Evolutionary conservation across 2,113 vertebrate genomes (phyloP).

Genomic region (rat (Rattus norvegicus)): DNA sequence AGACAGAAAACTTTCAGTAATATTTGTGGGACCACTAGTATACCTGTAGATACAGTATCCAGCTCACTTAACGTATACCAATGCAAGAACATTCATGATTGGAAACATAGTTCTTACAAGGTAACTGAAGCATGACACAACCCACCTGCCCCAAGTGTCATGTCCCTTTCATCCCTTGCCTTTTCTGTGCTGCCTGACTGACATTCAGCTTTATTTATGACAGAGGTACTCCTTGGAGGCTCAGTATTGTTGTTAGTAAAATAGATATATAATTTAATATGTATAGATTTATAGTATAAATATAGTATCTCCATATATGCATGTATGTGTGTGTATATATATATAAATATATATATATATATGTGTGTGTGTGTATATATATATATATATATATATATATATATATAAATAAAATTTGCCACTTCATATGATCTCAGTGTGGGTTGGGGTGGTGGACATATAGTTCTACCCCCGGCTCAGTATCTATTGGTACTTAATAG

Average conservation of each 20-base stretch:
- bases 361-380: too few relatives aligned
- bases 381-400: too few relatives aligned
- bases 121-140: not conserved
- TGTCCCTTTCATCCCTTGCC: not conserved
- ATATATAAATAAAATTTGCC: not conserved
- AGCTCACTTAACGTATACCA: not conserved
- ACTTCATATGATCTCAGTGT: not conserved
- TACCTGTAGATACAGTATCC: not conserved
- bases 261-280: not conserved
- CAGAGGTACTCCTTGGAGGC: not conserved
- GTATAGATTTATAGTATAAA: too few relatives aligned
- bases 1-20: not conserved
- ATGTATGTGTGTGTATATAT: too few relatives aligned
- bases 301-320: too few relatives aligned
- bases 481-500: not conserved
- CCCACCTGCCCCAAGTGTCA: not conserved
- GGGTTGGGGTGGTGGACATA: not conserved
- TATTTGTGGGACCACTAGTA: too few relatives aligned
- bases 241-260: constrained; percentile 58
- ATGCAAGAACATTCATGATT: not conserved
- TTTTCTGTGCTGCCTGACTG: not conserved
- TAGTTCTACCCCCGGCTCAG: not conserved
- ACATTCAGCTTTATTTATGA: not conserved
- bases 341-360: too few relatives aligned
- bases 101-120: not conserved